These are phyloP conservation scores for Tubiluchus corallicola DNA, from an alignment of 2,888 invertebrate species.

Conservation along the genomic window DNA sequence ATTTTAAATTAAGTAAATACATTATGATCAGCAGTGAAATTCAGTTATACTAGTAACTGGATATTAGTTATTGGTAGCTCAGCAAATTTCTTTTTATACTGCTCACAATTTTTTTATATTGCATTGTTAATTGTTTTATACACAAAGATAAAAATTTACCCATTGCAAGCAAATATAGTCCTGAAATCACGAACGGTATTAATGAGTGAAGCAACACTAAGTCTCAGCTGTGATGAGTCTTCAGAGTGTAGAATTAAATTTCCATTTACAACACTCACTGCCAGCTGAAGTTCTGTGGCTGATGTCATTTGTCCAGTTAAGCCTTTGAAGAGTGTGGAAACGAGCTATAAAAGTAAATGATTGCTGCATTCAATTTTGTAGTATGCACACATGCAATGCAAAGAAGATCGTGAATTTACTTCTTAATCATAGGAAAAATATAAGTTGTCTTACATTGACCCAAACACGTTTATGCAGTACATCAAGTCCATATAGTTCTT, in stretches of 20 bases:
- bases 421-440: neutral
- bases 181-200: conserved; percentile 96
- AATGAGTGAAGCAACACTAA: conserved; percentile 89
- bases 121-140: too few relatives aligned
- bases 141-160: too few relatives aligned
- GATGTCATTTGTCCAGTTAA: conserved; percentile 96
- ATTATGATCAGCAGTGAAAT: too few relatives aligned
- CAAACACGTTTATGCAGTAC: conserved; percentile 97
- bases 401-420: neutral
- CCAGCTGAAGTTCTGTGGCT: conserved; percentile 87
- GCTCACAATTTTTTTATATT: too few relatives aligned
- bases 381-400: too few relatives aligned
- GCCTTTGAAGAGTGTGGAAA: conserved; percentile 88
- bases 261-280: conserved; percentile 91
- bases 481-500: conserved; percentile 75
- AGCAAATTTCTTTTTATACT: too few relatives aligned
- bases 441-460: conserved; percentile 44
- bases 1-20: too few relatives aligned
- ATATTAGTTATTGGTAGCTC: too few relatives aligned
- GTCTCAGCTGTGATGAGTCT: conserved; percentile 81
- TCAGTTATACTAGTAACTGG: too few relatives aligned
- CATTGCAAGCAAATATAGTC: conserved; percentile 92
- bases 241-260: conserved; percentile 89
- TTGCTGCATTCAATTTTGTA: too few relatives aligned
- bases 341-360: conserved; percentile 41